phyloP scores from a whole-genome alignment of 2,888 invertebrate genomes.

The Lasioglossum lativentre region DNA sequence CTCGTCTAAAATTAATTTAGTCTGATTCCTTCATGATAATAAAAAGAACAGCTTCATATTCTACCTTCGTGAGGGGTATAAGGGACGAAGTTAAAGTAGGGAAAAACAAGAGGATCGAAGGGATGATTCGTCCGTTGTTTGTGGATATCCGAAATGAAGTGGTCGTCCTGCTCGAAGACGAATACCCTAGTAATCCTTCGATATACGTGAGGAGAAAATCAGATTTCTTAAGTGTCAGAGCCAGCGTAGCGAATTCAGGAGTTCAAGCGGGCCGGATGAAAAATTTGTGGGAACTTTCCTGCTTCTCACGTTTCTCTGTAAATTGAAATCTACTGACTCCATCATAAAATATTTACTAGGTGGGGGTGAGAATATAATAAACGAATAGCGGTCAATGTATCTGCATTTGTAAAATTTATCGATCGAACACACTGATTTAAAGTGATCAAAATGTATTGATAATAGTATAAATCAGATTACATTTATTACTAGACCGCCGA shows the following conservation, averaged over 20 bases:
- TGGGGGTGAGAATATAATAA: not conserved
- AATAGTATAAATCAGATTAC: too few relatives aligned
- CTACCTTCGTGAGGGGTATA: not conserved
- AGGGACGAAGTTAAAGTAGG: conserved; percentile 38
- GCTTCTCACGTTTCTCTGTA: conserved; percentile 23
- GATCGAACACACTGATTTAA: too few relatives aligned
- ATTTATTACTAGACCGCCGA: too few relatives aligned
- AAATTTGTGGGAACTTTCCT: conserved; percentile 71
- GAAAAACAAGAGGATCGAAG: conserved; percentile 52
- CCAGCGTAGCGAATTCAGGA: conserved; percentile 65
- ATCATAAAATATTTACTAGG: conserved; percentile 11
- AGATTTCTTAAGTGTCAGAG: conserved; percentile 79
- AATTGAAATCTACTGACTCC: conserved; percentile 33
- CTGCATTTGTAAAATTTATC: too few relatives aligned
- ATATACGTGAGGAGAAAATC: conserved; percentile 82
- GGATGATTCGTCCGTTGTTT: conserved; percentile 69
- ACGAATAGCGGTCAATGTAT: not conserved
- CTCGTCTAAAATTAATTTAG: not conserved
- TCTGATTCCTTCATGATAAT: not conserved
- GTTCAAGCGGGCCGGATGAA: conserved; percentile 66
- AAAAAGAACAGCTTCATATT: conserved; percentile 21
- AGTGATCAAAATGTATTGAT: too few relatives aligned
- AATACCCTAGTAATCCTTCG: conserved; percentile 74
- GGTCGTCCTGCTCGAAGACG: conserved; percentile 70
- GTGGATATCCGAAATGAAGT: conserved; percentile 80